Percentiles rank a stretch among this genome's conserved stretches.
phyloP scores from a whole-genome alignment of 2,797 vertebrate genomes.

The Distichodus sexfasciatus region DNA sequence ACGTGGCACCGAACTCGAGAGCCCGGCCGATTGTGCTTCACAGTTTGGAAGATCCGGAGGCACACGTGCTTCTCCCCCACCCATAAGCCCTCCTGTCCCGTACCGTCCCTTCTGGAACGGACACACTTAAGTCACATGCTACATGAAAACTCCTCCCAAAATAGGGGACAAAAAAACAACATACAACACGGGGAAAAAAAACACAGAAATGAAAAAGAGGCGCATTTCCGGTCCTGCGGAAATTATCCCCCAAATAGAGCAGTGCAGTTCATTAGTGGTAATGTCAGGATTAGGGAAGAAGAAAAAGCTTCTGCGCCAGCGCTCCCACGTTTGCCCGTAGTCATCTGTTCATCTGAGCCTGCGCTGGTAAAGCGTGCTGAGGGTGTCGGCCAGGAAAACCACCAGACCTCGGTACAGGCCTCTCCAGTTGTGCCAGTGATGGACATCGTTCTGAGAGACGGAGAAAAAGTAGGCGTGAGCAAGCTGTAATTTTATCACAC shows the following conservation, averaged over 20 bases:
- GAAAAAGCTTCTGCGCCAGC: too few relatives aligned
- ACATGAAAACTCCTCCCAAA: slow-evolving; percentile 53
- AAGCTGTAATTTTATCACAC: neutral
- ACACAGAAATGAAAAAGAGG: slow-evolving; percentile 26
- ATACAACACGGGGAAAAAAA: slow-evolving; percentile 60
- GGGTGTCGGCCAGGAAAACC: slow-evolving; percentile 65
- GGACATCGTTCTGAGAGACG: slow-evolving; percentile 59
- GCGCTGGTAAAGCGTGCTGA: slow-evolving; percentile 67
- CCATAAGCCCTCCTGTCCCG: too few relatives aligned
- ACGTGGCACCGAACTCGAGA: neutral
- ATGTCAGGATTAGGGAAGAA: too few relatives aligned
- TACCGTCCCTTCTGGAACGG: slow-evolving; percentile 34
- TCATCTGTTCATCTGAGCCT: slow-evolving; percentile 59
- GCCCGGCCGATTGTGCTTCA: slow-evolving; percentile 35
- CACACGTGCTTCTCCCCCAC: slow-evolving; percentile 10
- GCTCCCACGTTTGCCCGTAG: slow-evolving; percentile 23
- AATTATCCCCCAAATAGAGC: slow-evolving; percentile 48
- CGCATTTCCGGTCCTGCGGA: slow-evolving; percentile 68
- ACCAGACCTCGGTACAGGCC: slow-evolving; percentile 64
- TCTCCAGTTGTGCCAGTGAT: slow-evolving; percentile 68
- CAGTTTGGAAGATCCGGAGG: slow-evolving; percentile 28
- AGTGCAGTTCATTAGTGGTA: slow-evolving; percentile 35
- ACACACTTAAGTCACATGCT: slow-evolving; percentile 48
- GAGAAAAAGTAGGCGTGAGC: slow-evolving; percentile 23
- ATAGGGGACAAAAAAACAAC: slow-evolving; percentile 35